Evolutionary conservation across 2,797 vertebrate genomes (phyloP).

Genomic region (Hybognathus amarus): DNA sequence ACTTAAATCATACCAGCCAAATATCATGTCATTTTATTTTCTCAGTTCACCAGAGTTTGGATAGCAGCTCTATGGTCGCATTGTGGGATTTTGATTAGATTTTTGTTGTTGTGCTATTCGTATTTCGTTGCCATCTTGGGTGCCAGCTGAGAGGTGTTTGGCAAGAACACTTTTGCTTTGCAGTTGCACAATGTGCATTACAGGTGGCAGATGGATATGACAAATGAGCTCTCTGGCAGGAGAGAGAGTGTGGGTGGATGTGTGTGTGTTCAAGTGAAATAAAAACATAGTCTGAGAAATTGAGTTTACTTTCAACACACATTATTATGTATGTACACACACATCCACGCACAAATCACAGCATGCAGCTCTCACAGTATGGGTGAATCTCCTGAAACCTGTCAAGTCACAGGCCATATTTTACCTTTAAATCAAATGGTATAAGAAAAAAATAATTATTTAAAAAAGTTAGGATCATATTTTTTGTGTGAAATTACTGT

Average conservation of each 20-base stretch:
- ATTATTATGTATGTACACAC: not conserved
- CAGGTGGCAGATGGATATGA: constrained; percentile 57
- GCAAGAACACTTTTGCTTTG: constrained; percentile 43
- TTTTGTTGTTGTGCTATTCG: constrained; percentile 25
- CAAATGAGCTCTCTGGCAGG: constrained; percentile 52
- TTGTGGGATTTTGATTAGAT: constrained; percentile 20
- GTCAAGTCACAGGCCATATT: not conserved
- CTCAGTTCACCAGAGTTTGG: constrained; percentile 25
- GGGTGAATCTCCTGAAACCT: not conserved
- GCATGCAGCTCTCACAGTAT: not conserved
- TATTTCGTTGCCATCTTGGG: constrained; percentile 18
- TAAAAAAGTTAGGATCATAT: not conserved
- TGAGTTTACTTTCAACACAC: not conserved
- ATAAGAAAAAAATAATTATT: not conserved
- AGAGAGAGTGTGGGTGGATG: constrained; percentile 9
- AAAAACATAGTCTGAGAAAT: constrained; percentile 24
- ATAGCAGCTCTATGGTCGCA: constrained; percentile 2
- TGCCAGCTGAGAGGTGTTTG: constrained; percentile 48
- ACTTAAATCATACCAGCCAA: constrained; percentile 2
- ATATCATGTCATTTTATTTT: constrained; percentile 19
- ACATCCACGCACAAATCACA: not conserved
- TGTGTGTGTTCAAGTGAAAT: constrained; percentile 26
- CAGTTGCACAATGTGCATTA: constrained; percentile 47
- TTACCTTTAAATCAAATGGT: not conserved
- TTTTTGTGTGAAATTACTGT: not conserved